phyloP scores from a whole-genome alignment of 2,888 invertebrate species.

The Rhagophthalmus giganteus region DNA sequence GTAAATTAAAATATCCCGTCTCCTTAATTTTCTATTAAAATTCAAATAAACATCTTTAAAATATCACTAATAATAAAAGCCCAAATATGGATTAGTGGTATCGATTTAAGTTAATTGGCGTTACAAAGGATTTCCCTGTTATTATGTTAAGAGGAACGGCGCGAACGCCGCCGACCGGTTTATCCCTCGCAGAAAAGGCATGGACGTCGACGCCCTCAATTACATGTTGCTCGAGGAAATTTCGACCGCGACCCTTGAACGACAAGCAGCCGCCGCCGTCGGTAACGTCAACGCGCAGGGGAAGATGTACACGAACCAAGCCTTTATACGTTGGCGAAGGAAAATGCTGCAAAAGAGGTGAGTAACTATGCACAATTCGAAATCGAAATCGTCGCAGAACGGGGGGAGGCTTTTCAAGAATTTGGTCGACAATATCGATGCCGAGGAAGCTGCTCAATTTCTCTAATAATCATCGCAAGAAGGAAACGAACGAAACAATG shows the following conservation, averaged over 20 bases:
- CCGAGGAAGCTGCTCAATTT: conserved; percentile 5
- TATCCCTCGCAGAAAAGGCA: conserved; percentile 13
- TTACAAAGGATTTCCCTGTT: no score
- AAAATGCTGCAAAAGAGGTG: conserved; percentile 5
- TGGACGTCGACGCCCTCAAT: conserved; percentile 7
- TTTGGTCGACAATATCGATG: conserved; percentile 4
- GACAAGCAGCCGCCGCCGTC: no score
- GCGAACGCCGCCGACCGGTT: conserved; percentile 4
- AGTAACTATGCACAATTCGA: not conserved
- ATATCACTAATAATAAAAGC: conserved; percentile 1
- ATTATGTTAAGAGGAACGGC: conserved; percentile 1
- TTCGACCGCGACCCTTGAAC: not conserved
- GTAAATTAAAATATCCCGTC: no score
- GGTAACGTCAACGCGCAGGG: not conserved
- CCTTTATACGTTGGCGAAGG: conserved; percentile 6
- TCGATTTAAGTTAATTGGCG: no score
- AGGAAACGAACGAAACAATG: not conserved
- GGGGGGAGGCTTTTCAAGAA: conserved; percentile 5
- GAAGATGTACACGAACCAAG: conserved; percentile 2
- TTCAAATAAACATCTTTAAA: not conserved
- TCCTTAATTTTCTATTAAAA: no score
- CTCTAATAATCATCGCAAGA: not conserved
- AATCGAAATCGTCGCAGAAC: not conserved
- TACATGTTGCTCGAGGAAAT: conserved; percentile 5
- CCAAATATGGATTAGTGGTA: no score